Conservation (phyloP, 2,113 vertebrate genomes). For the Chrysochloris asiatica region DNA sequence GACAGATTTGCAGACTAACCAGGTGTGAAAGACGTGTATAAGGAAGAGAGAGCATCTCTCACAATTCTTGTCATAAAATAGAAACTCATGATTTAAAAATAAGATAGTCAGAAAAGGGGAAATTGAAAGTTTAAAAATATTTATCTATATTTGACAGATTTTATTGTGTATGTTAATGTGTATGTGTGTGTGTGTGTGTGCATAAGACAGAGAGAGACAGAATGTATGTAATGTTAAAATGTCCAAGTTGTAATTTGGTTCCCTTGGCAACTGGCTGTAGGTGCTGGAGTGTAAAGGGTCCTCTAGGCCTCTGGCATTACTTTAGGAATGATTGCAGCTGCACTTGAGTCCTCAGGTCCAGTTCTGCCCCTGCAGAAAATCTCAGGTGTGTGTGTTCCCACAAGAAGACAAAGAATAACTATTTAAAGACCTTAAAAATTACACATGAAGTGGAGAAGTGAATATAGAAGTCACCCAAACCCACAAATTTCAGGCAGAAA, state of each 20-base stretch:
- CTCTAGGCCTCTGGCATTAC: background rate
- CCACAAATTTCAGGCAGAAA: background rate
- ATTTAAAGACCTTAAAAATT: background rate
- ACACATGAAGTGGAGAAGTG: background rate
- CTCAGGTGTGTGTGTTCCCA: background rate
- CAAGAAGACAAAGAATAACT: background rate
- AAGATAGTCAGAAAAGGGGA: background rate
- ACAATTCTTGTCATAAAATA: background rate
- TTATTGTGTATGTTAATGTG: no score
- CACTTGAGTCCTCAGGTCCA: background rate
- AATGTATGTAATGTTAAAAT: background rate
- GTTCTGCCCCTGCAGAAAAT: background rate
- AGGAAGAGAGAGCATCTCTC: background rate
- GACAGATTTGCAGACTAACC: background rate
- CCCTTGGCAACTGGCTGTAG: background rate
- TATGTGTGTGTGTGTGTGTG: background rate
- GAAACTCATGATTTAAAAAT: background rate
- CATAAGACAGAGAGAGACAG: no score
- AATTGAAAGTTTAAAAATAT: background rate
- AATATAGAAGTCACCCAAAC: background rate
- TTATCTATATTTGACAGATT: background rate
- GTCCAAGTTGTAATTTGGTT: background rate
- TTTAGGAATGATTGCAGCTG: no score
- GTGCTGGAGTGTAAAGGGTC: background rate
- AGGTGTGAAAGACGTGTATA: background rate